These are phyloP conservation scores for Drosophila lowei DNA, from an alignment of 1,140 invertebrate genomes.

Conservation along the genomic window DNA sequence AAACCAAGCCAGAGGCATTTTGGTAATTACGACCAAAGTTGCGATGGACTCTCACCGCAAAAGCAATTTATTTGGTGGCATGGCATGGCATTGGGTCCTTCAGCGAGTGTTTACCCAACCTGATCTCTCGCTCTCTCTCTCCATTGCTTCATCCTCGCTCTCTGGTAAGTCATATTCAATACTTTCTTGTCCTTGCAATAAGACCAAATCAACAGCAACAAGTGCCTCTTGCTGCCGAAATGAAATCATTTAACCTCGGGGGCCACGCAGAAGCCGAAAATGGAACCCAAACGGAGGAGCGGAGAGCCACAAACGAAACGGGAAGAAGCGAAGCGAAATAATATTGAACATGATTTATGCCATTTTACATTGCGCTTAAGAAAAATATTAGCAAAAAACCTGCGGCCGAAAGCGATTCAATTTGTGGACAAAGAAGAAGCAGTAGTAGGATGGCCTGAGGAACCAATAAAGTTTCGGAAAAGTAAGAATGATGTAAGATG, in stretches of 20 bases:
- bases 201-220: slow-evolving; percentile 68
- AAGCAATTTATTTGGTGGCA: slow-evolving; percentile 44
- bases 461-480: background rate
- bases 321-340: slow-evolving; percentile 23
- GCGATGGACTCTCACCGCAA: slow-evolving; percentile 22
- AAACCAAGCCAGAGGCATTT: slow-evolving; percentile 24
- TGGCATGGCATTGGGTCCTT: background rate
- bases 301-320: slow-evolving; percentile 14
- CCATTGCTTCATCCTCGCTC: no score
- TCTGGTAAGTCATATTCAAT: slow-evolving; percentile 37
- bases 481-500: no score
- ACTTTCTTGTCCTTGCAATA: slow-evolving; percentile 53
- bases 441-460: background rate
- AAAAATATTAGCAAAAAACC: slow-evolving; percentile 62
- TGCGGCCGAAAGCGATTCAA: background rate
- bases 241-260: slow-evolving; percentile 66
- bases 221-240: slow-evolving; percentile 46
- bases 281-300: slow-evolving; percentile 13
- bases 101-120: slow-evolving; percentile 9
- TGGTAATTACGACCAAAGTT: slow-evolving; percentile 42
- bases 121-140: background rate
- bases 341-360: slow-evolving; percentile 73
- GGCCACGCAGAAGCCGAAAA: slow-evolving; percentile 28
- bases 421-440: background rate
- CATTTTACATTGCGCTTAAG: slow-evolving; percentile 65